Conservation (phyloP, 1,140 invertebrate species). For the Drosophila ohnishii region DNA sequence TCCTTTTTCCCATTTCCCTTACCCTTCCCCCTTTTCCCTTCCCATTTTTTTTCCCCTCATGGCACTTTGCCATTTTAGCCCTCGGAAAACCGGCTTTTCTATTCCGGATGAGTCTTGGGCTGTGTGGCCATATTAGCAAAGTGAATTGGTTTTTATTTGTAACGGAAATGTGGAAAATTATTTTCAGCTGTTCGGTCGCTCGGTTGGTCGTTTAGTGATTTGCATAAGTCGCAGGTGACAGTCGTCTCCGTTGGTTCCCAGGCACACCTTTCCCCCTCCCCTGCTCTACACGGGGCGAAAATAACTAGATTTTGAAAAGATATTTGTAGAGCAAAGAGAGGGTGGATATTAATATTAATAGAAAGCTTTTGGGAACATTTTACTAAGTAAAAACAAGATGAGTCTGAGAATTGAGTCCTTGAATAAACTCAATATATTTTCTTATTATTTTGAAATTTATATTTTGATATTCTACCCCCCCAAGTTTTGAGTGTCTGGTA, state of each 20-base stretch:
- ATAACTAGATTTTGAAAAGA: no score
- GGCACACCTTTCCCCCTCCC: not conserved
- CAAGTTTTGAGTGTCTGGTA: not conserved
- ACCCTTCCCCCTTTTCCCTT: not conserved
- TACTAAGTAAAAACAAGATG: not conserved
- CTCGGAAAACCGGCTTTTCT: slow-evolving; percentile 31
- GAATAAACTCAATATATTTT: not conserved
- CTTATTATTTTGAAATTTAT: not conserved
- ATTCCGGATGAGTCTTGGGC: slow-evolving; percentile 65
- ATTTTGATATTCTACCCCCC: not conserved
- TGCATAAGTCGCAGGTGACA: slow-evolving; percentile 72
- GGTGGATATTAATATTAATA: not conserved
- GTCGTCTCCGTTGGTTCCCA: slow-evolving; percentile 18
- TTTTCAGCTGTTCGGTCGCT: slow-evolving; percentile 63
- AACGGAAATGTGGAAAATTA: slow-evolving; percentile 79
- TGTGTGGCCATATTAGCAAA: slow-evolving; percentile 77
- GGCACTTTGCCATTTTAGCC: slow-evolving; percentile 18
- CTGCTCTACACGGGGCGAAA: not conserved
- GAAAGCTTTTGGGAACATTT: no score
- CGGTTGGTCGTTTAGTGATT: slow-evolving; percentile 42
- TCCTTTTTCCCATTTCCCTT: not conserved
- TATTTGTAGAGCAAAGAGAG: not conserved
- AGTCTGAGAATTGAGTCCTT: not conserved
- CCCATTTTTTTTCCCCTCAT: not conserved
- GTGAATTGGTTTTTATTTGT: slow-evolving; percentile 81